Percentiles rank a stretch among this genome's conserved stretches.
Evolutionary conservation across 2,113 vertebrate genomes (phyloP).

Genomic region (Phocoena phocoena): DNA sequence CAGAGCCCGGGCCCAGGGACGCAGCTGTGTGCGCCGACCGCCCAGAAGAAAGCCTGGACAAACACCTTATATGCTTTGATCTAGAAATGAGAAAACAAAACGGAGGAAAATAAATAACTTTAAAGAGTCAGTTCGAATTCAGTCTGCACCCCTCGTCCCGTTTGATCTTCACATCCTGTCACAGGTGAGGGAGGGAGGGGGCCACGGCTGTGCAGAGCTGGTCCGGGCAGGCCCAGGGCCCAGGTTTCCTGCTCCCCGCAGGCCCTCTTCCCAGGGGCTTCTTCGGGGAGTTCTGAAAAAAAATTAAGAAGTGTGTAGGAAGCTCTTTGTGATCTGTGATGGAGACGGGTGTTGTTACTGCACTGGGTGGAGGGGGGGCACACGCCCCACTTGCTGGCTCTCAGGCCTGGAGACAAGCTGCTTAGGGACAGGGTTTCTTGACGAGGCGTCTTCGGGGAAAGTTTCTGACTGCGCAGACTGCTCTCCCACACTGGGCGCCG

Average conservation of each 20-base stretch:
- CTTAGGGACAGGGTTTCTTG: not conserved
- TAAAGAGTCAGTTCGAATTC: not conserved
- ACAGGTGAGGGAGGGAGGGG: not conserved
- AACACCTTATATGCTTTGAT: not conserved
- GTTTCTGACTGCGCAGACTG: not conserved
- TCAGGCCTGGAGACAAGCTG: not conserved
- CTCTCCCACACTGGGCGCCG: fast-evolving
- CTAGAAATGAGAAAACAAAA: not conserved
- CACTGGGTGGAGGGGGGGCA: fast-evolving
- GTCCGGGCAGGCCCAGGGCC: not conserved
- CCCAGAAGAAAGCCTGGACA: not conserved
- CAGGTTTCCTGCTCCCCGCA: fast-evolving
- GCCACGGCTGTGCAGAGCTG: fast-evolving
- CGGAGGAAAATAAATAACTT: not conserved
- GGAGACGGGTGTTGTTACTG: not conserved
- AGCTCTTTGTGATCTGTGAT: not conserved
- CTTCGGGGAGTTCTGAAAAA: not conserved
- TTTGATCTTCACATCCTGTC: not conserved
- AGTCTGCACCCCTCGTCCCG: too few relatives aligned
- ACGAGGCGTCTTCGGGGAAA: not conserved
- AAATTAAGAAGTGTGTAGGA: not conserved
- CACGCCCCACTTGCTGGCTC: not conserved
- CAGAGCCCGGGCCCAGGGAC: not conserved
- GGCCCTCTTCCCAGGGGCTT: not conserved
- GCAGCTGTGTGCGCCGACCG: fast-evolving